Base-by-base conservation (phyloP, 30 jellyfish, hydroid and myxozoan species). In the Aurelia sp. region DNA sequence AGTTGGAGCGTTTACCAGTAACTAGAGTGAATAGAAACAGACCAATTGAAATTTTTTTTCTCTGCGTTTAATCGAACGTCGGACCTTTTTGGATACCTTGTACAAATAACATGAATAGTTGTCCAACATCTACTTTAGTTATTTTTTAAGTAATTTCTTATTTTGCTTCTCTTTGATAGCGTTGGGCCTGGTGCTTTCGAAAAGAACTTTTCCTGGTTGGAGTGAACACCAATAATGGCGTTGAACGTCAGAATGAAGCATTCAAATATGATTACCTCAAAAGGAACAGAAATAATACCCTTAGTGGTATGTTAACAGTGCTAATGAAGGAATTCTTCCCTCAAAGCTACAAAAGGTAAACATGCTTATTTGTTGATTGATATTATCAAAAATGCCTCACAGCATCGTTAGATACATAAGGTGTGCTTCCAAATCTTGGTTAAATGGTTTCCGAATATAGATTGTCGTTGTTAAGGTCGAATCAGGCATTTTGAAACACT, bases 201-300 rank as follows among this genome's bases (percentile, higher is more conserved):
- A 33, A 71, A 48, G 66, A 71, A 18, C 82, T 33, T 71, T 48
- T 71, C 19, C 82, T 48, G 16, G 66, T 71, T 44, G 66, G 50
- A 30, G 82, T 71, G 41, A 71, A 71, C 50, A 71, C 82, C 11
- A 71, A 40, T 44, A 71, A 71, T 48, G 67, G 82, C 76, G 82
- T 71, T 15, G 82, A 71, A 44, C 64, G 82, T n/a, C 64, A 71
- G 35, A 71, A 71, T 44, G 66, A 71, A 71, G 82, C 40, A 5
- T 71, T 71, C 82, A 71, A 71, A 37, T 40, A 40, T 20, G 82
- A 71, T 22, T 44, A 71, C 33, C 82, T 71, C 50, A 33, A 71
- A 48, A 40, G 66, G 50, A 35, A 40, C 12, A 71, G 66, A 44
- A 40, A 71, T 40, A 71, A 44, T 21, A n/a, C 82, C 11, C 66